Evolutionary conservation across 2,797 vertebrate species (phyloP).

Genomic region (Podarcis lilfordi): DNA sequence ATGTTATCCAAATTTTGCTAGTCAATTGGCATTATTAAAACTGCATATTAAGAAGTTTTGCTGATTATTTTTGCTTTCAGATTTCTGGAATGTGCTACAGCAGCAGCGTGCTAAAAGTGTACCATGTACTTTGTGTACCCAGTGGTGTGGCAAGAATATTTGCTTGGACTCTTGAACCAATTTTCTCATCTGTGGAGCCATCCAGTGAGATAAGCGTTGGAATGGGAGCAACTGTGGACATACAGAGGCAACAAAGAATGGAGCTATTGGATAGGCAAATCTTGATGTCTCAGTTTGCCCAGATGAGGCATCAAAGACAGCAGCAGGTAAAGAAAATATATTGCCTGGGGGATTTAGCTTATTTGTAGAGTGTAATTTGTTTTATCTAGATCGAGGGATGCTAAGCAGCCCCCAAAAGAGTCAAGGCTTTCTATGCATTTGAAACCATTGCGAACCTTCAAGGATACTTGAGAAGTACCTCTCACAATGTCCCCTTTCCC

Average conservation of each 20-base stretch:
- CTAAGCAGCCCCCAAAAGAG: not conserved
- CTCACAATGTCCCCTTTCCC: not conserved
- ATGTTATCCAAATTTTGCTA: not conserved
- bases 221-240: slow-evolving; percentile 97
- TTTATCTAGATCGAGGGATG: not conserved
- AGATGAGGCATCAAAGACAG: slow-evolving; percentile 83
- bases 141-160: slow-evolving; percentile 83
- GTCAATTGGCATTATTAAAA: not conserved
- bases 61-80: slow-evolving; percentile 75
- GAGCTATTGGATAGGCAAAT: slow-evolving; percentile 92
- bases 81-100: slow-evolving; percentile 89
- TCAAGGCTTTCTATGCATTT: not conserved
- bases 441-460: not conserved
- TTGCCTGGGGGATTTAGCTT: not conserved
- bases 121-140: slow-evolving; percentile 85
- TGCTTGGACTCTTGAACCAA: slow-evolving; percentile 85
- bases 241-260: slow-evolving; percentile 96
- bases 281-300: slow-evolving; percentile 90
- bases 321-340: slow-evolving; percentile 77
- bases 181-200: slow-evolving; percentile 89
- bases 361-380: not conserved
- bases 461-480: not conserved
- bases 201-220: slow-evolving; percentile 85
- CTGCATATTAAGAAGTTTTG: not conserved
- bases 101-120: slow-evolving; percentile 81